Evolutionary conservation across 2,888 invertebrate genomes (phyloP), one percentile per base, ranked within the genome.

Genomic region (Plemyria rubiginata): DNA sequence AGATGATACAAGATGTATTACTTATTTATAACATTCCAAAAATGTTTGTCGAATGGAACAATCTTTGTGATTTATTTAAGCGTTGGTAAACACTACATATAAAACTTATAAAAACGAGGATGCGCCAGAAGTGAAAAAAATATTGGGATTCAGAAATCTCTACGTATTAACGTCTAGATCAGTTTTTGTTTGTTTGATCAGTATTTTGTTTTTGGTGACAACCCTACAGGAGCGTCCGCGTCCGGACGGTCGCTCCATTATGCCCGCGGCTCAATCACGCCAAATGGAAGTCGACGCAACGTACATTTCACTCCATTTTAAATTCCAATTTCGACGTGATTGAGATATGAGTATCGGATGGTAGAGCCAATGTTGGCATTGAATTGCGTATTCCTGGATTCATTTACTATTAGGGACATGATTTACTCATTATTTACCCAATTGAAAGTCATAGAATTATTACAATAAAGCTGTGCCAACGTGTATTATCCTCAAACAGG

Each of bases 231-330:
- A 48, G 11, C 29, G 43, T 38, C 50, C 51, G 48, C 57, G 54
- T 60, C 54, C 62, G 66, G 55, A 51, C 63, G 63, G 61, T 49
- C 68, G 71, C 70, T 75, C 79, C 74, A 81, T 81, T 81, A 76
- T 79, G 66, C 71, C 66, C 74, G 67, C 60, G 73, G 78, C 81
- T 85, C 86, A 86, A 87, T 88, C 88, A 85, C 81, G 80, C 77
- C 78, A 84, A 87, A 87, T 87, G 84, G 86, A 81, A 78, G 70
- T 74, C 74, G 71, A 74, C 77, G 78, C 71, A 65, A 68, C 71
- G 79, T 82, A 82, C 80, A 81, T 85, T 86, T 85, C 82, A 84
- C 81, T 82, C 80, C 74, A 83, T 85, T 88, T 87, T 80, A 84
- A 84, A 86, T 86, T 85, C 79, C 78, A 70, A 68, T 70, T 71